Evolutionary conservation across 2,797 vertebrate genomes (phyloP).

Genomic region (Gymnopithys bicolor): DNA sequence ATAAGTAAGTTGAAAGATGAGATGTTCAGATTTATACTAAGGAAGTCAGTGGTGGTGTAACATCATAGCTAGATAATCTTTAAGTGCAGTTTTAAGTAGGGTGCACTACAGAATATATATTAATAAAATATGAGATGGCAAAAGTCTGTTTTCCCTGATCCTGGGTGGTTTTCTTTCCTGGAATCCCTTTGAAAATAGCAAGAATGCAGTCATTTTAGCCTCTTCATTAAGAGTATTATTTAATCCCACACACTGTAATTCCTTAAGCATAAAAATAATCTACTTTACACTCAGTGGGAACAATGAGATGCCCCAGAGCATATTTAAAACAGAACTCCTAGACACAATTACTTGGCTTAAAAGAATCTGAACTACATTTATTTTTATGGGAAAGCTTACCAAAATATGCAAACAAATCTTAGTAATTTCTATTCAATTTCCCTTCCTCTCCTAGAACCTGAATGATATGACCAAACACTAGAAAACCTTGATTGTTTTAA

Average conservation of each 20-base stretch:
- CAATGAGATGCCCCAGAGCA: slow-evolving; percentile 40
- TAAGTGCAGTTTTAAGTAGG: slow-evolving; percentile 17
- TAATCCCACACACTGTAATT: slow-evolving; percentile 37
- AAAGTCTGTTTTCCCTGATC: slow-evolving; percentile 32
- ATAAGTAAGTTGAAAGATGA: not conserved
- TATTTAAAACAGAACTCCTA: slow-evolving; percentile 42
- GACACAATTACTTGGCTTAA: slow-evolving; percentile 47
- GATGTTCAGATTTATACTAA: slow-evolving; percentile 12
- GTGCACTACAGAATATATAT: not conserved
- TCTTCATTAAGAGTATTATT: slow-evolving; percentile 53
- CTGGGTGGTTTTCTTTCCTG: slow-evolving; percentile 54
- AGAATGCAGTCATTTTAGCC: slow-evolving; percentile 34
- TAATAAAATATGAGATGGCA: slow-evolving; percentile 50
- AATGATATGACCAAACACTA: not conserved
- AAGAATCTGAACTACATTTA: slow-evolving; percentile 10
- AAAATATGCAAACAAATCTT: slow-evolving; percentile 18
- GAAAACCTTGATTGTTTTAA: not conserved
- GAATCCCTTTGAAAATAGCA: slow-evolving; percentile 47
- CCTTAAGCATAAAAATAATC: slow-evolving; percentile 35
- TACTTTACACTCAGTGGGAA: slow-evolving; percentile 43
- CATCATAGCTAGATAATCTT: not conserved
- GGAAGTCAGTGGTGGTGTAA: not conserved
- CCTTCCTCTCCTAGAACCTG: not conserved
- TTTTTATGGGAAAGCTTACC: slow-evolving; percentile 21
- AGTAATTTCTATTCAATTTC: not conserved